Evolutionary conservation across 2,113 vertebrate genomes (phyloP).

Genomic region (Sigmodon hispidus): DNA sequence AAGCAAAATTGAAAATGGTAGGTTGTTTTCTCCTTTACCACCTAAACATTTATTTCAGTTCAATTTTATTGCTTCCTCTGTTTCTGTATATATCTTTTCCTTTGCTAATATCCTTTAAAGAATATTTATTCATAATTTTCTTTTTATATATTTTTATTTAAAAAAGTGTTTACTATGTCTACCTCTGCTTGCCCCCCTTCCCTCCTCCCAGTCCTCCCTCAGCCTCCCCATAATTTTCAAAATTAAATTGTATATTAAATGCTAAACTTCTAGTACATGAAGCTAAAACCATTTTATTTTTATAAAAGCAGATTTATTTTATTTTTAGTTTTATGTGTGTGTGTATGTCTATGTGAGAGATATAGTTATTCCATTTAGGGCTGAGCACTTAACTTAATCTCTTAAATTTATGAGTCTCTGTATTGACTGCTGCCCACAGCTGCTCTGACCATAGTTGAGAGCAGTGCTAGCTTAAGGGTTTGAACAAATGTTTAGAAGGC

Average conservation of each 20-base stretch:
- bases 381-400: neutral
- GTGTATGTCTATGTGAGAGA: neutral
- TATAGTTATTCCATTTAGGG: neutral
- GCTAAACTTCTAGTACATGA: neutral
- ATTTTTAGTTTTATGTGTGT: neutral
- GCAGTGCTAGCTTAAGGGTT: neutral
- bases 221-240: neutral
- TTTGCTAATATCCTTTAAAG: slow-evolving; percentile 27
- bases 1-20: slow-evolving; percentile 98
- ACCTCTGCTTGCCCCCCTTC: too few species aligned
- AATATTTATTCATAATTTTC: slow-evolving; percentile 8
- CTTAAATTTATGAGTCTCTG: neutral
- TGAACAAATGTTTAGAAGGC: neutral
- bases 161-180: too few species aligned
- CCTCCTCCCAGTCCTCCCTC: too few species aligned
- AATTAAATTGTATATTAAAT: neutral
- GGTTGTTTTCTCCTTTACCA: slow-evolving; percentile 73
- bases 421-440: neutral
- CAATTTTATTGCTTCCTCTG: slow-evolving; percentile 29
- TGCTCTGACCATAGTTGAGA: neutral
- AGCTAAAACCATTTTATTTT: neutral
- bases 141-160: too few species aligned
- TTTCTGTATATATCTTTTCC: slow-evolving; percentile 13
- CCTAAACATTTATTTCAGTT: neutral
- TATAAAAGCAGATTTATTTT: neutral